Evolutionary conservation across 2,797 vertebrate genomes (phyloP).

Genomic region (Chloroceryle inda): DNA sequence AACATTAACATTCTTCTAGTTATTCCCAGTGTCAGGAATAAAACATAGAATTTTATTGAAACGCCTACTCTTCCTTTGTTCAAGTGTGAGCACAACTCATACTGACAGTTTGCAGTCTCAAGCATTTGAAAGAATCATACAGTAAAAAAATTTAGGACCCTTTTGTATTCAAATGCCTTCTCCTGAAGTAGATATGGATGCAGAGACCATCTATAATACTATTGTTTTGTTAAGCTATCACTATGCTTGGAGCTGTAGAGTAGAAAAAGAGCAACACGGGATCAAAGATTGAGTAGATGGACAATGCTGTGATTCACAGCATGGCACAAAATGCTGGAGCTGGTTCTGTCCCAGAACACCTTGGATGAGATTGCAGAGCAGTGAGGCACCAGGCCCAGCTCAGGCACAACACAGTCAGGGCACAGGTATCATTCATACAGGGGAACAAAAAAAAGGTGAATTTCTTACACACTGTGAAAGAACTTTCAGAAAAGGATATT

Average conservation of each 20-base stretch:
- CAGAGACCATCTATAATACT: neutral
- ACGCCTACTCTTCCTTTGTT: neutral
- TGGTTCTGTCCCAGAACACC: neutral
- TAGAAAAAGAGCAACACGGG: neutral
- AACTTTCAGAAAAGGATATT: neutral
- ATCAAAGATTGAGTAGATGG: neutral
- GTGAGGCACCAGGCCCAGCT: accelerated
- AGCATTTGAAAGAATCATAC: neutral
- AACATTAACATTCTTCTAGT: neutral
- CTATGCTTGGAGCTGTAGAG: neutral
- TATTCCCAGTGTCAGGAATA: neutral
- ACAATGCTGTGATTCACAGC: accelerated
- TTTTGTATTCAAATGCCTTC: neutral
- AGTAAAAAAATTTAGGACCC: neutral
- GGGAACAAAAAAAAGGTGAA: neutral
- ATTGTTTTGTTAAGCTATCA: neutral
- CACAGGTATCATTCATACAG: neutral
- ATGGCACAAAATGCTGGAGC: neutral
- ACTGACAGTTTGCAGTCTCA: neutral
- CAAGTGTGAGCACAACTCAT: neutral
- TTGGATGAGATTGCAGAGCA: neutral
- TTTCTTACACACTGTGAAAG: neutral
- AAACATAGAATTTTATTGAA: neutral
- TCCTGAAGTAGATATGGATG: neutral
- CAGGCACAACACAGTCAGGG: neutral